These are phyloP conservation scores for Hirudinaria manillensis DNA, from an alignment of 2,888 invertebrate genomes.

Conservation along the genomic window DNA sequence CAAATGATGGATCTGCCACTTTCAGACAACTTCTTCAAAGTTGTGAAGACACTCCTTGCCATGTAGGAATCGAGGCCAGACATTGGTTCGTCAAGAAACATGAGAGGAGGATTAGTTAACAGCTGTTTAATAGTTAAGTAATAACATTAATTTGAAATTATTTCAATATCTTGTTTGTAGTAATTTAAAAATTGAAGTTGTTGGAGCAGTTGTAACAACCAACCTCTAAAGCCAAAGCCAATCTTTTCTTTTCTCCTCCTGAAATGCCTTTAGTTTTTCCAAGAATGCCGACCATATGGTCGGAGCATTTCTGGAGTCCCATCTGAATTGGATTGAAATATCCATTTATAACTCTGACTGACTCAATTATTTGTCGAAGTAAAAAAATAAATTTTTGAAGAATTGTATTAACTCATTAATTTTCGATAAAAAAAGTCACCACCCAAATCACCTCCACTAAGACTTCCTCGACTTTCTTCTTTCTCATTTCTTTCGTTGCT, in stretches of 20 bases:
- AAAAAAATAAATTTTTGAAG: neutral
- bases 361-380: no score
- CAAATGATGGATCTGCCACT: conserved; percentile 75
- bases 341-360: no score
- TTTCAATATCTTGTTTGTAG: no score
- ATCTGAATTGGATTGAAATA: conserved; percentile 58
- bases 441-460: conserved; percentile 9
- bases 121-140: conserved; percentile 57
- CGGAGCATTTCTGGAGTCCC: conserved; percentile 78
- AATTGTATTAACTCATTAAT: no score
- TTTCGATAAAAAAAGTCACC: neutral
- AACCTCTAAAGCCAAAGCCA: conserved; percentile 92
- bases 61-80: conserved; percentile 93
- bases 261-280: conserved; percentile 85
- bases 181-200: no score
- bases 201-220: no score
- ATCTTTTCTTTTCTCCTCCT: conserved; percentile 88
- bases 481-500: conserved; percentile 24
- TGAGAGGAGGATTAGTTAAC: conserved; percentile 82
- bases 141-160: neutral
- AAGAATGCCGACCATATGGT: conserved; percentile 81
- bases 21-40: conserved; percentile 58
- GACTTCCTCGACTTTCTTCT: conserved; percentile 32
- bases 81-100: conserved; percentile 96
- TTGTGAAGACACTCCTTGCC: conserved; percentile 85